phyloP scores from a whole-genome alignment of 2,797 vertebrate genomes.

The Spinus olivaceus region DNA sequence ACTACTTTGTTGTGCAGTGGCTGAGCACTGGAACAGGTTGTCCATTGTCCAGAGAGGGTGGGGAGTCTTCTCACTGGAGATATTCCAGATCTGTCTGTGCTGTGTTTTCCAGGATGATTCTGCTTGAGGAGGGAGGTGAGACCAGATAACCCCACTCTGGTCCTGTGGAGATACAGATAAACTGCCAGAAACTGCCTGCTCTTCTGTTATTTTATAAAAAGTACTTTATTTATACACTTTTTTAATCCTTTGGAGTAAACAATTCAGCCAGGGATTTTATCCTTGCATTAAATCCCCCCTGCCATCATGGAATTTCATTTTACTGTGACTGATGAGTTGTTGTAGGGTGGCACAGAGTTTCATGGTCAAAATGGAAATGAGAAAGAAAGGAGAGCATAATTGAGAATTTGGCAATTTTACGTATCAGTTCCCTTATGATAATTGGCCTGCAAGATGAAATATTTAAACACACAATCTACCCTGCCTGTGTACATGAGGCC shows the following conservation, averaged over 20 bases:
- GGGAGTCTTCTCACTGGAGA: background rate
- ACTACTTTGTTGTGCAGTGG: background rate
- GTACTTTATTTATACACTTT: background rate
- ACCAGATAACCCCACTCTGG: background rate
- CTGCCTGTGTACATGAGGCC: background rate
- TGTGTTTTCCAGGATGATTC: background rate
- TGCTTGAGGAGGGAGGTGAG: background rate
- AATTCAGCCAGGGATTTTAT: background rate
- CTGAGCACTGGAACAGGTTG: background rate
- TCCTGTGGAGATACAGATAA: background rate
- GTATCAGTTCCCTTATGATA: slow-evolving; percentile 56
- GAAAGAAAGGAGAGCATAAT: slow-evolving; percentile 15
- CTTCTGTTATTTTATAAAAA: background rate
- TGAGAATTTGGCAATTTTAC: slow-evolving; percentile 59
- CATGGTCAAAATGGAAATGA: slow-evolving; percentile 51
- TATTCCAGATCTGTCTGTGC: background rate
- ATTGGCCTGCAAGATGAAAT: slow-evolving; percentile 57
- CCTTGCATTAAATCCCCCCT: background rate
- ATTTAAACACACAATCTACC: slow-evolving; percentile 47
- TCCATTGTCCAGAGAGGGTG: background rate
- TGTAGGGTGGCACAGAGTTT: background rate
- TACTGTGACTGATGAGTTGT: background rate
- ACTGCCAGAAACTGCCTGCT: background rate
- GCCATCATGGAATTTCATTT: background rate
- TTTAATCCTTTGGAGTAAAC: background rate